These are phyloP conservation scores for Tryphoninae sp. DNA, from an alignment of 2,888 invertebrate species.

Conservation along the genomic window DNA sequence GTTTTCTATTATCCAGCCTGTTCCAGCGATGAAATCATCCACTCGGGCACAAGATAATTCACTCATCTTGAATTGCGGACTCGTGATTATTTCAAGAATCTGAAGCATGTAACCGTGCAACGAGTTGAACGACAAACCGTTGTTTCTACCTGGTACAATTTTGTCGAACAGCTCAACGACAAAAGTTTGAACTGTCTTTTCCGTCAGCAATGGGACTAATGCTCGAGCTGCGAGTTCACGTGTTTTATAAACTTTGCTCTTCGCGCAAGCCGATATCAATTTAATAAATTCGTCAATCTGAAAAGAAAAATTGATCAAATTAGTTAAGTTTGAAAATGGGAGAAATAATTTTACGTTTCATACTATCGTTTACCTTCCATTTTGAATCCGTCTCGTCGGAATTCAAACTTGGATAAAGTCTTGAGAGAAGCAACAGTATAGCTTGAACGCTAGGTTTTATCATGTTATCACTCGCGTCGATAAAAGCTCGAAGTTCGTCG, in stretches of 20 bases:
- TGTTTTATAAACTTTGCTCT: constrained; percentile 86
- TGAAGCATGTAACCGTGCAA: constrained; percentile 87
- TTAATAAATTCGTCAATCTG: constrained; percentile 87
- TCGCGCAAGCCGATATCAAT: constrained; percentile 85
- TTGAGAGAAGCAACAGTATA: constrained; percentile 88
- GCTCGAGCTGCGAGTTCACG: constrained; percentile 89
- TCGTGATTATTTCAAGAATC: constrained; percentile 79
- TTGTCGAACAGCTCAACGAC: constrained; percentile 77
- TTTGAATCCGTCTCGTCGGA: constrained; percentile 86
- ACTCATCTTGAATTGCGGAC: constrained; percentile 62
- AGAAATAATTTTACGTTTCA: constrained; percentile 33
- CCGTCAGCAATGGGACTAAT: constrained; percentile 84
- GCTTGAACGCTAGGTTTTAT: constrained; percentile 88
- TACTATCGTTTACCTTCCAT: constrained; percentile 83
- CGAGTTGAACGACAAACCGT: constrained; percentile 81
- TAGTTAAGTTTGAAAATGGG: constrained; percentile 41
- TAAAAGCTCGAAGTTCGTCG: constrained; percentile 80
- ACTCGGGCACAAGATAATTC: constrained; percentile 63
- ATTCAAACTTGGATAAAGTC: constrained; percentile 89
- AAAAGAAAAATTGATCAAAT: constrained; percentile 58
- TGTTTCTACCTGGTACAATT: constrained; percentile 66
- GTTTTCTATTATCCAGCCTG: constrained; percentile 70
- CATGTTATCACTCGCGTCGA: constrained; percentile 77
- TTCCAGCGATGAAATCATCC: constrained; percentile 65
- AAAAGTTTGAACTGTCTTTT: constrained; percentile 73